Evolutionary conservation across 2,113 vertebrate genomes (phyloP), one percentile per base, ranked within the genome.

Genomic region (Channa maculata): DNA sequence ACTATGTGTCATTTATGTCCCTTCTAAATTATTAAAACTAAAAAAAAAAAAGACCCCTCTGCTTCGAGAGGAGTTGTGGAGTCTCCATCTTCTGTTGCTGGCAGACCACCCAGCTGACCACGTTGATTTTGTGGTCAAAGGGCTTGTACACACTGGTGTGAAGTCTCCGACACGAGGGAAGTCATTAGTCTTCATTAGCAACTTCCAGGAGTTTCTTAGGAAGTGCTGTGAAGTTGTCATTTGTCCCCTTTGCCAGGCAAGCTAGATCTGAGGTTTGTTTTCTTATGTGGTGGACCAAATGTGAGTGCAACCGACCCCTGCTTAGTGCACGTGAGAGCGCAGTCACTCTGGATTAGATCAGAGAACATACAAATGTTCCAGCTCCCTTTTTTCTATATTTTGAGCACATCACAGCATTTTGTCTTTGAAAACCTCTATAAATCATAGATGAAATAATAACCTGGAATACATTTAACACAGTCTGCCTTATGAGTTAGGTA

Each of bases 151-250:
- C 77, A 7, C 45, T n/a, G 73, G 91, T 92, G 90, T 92, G 92
- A 92, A 91, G 87, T 90, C 84, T 87, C 80, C 59, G 78, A 90
- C 91, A 74, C 67, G 77, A 89, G 85, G 91, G 88, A 90, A 92
- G 90, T 92, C 91, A 92, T 94, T 94, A 94, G 90, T 90, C 88
- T 93, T 94, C 93, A 94, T 95, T 95, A 94, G 93, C 92, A 93
- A 90, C 88, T 94, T 92, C 91, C 90, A 94, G 91, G 86, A 92
- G 93, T 90, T 91, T 91, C 90, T 95, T 93, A 94, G 92, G 90
- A 94, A 94, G 91, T 94, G 92, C 91, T 91, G 93, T 91, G 90
- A 93, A 93, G 89, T 92, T 92, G 92, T 93, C 89, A 88, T 93
- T 91, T 91, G 86, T 80, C 83, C 69, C 82, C 89, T 90, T 92